Conservation (phyloP, 2,888 invertebrate species). For the Phengaris arion region DNA sequence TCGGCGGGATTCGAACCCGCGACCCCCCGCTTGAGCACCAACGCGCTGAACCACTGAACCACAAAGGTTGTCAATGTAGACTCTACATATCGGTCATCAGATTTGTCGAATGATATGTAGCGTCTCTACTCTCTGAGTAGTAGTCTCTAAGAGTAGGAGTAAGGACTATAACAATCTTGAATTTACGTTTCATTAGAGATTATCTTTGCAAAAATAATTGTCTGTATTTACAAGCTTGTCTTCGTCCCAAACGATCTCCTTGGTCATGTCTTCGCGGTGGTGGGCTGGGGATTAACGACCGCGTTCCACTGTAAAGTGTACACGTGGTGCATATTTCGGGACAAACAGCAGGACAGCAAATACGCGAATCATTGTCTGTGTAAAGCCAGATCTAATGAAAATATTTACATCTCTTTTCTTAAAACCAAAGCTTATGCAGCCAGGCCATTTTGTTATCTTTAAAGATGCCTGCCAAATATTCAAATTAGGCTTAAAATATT, state of each 20-base stretch:
- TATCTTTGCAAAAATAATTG: neutral
- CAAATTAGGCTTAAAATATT: neutral
- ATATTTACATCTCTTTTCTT: neutral
- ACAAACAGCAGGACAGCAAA: neutral
- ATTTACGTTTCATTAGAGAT: neutral
- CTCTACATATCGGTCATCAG: too few relatives aligned
- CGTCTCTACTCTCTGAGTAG: too few relatives aligned
- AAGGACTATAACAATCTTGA: neutral
- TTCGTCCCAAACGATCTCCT: neutral
- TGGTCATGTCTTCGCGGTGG: neutral
- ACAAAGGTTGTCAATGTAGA: too few relatives aligned
- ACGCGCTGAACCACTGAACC: too few relatives aligned
- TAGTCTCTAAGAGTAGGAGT: too few relatives aligned
- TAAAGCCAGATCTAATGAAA: neutral
- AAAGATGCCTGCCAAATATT: neutral
- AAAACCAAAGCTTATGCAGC: constrained; percentile 5
- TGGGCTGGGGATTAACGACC: constrained; percentile 10
- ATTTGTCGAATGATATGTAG: too few relatives aligned
- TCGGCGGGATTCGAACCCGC: too few relatives aligned
- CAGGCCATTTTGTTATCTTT: neutral
- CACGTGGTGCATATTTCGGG: constrained; percentile 20
- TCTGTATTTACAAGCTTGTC: too few relatives aligned
- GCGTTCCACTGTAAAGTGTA: neutral
- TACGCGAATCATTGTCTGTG: neutral
- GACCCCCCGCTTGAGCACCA: too few relatives aligned